phyloP scores from a whole-genome alignment of 2,888 invertebrate genomes.

The Zygothrica quintamaculata region DNA sequence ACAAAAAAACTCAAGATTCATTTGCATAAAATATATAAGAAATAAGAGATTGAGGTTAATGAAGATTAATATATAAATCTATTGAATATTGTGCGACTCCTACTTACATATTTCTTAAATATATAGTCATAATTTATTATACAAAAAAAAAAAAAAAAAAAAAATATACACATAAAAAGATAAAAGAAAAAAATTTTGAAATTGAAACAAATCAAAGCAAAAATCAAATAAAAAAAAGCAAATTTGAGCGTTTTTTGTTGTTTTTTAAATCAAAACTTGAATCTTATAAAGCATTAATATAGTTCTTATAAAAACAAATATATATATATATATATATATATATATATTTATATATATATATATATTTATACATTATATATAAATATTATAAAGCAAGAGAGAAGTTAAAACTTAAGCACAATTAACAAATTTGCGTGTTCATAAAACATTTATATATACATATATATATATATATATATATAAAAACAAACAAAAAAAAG shows the following conservation, averaged over 20 bases:
- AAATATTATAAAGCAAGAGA: too few relatives aligned
- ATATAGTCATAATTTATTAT: conserved; percentile 69
- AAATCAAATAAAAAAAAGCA: conserved; percentile 53
- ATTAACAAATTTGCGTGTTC: conserved; percentile 42
- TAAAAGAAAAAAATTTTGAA: conserved; percentile 14
- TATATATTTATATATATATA: conserved; percentile 8
- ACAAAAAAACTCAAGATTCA: neutral
- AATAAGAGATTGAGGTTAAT: conserved; percentile 10
- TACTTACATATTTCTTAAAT: conserved; percentile 63
- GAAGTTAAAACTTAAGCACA: conserved; percentile 33
- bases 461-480: too few relatives aligned
- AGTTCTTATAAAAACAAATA: neutral
- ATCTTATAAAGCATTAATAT: neutral
- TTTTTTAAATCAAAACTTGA: neutral
- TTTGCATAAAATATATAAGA: neutral
- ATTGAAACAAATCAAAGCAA: conserved; percentile 3
- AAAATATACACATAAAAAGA: conserved; percentile 56
- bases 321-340: conserved; percentile 5
- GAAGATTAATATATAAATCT: too few relatives aligned
- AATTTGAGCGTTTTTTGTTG: conserved; percentile 38
- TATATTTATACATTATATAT: neutral
- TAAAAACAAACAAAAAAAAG: conserved; percentile 5
- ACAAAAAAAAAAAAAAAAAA: conserved; percentile 38
- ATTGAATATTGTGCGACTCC: conserved; percentile 54
- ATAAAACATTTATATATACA: conserved; percentile 41